Conservation (phyloP, 2,797 vertebrate species). For the Eupleurogrammus muticus region DNA sequence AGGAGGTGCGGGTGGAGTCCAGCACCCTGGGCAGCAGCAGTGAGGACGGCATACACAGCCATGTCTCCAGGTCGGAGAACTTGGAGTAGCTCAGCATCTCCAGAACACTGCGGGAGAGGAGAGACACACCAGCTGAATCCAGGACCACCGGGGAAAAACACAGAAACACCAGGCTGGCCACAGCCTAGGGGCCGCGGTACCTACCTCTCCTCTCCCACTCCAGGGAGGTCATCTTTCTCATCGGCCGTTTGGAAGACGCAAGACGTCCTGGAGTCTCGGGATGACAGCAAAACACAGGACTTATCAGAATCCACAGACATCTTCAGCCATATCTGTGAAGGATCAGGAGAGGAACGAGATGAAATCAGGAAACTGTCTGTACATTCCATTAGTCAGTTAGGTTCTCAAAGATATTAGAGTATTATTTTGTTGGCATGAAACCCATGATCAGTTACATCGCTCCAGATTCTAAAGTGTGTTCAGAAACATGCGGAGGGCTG, state of each 20-base stretch:
- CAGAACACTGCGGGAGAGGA: conserved; percentile 74
- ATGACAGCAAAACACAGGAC: conserved; percentile 72
- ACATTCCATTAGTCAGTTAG: too few relatives aligned
- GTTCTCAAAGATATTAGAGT: too few relatives aligned
- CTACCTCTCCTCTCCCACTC: conserved; percentile 85
- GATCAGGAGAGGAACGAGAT: background rate
- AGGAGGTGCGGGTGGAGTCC: conserved; percentile 62
- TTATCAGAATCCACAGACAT: conserved; percentile 83
- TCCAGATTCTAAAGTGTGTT: too few relatives aligned
- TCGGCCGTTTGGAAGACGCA: conserved; percentile 79
- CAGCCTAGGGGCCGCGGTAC: conserved; percentile 42
- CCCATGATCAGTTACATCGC: too few relatives aligned
- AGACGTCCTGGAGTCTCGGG: conserved; percentile 76
- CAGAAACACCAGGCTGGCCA: too few relatives aligned
- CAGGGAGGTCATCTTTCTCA: conserved; percentile 81
- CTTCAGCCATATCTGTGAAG: conserved; percentile 81
- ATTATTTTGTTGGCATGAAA: too few relatives aligned
- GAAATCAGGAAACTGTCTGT: too few relatives aligned
- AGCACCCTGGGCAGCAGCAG: conserved; percentile 72
- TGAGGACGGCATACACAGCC: conserved; percentile 86
- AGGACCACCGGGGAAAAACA: too few relatives aligned
- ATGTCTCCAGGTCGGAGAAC: conserved; percentile 85
- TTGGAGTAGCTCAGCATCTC: conserved; percentile 88
- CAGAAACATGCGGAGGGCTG: too few relatives aligned
- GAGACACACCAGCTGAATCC: background rate